A percentile compares a stretch with the other conserved stretches of the same genome.
Evolutionary conservation across 2,888 invertebrate genomes (phyloP).

Genomic region (Ochlodes sylvanus): DNA sequence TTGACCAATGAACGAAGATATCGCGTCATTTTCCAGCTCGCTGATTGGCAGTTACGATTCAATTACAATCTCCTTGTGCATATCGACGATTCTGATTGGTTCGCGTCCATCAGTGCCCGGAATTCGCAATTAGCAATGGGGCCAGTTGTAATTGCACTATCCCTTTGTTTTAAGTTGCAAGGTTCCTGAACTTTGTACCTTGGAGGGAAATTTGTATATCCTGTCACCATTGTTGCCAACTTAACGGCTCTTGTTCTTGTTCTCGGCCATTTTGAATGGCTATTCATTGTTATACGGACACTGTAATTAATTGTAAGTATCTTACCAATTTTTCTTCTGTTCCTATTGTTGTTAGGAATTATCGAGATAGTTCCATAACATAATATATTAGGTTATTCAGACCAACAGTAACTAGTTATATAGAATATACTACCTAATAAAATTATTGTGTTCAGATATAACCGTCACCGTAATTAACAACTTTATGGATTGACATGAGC

Average conservation of each 20-base stretch:
- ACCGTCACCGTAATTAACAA: no score
- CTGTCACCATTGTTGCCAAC: conserved; percentile 12
- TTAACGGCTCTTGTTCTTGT: conserved; percentile 4
- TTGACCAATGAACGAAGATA: conserved; percentile 29
- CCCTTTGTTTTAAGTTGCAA: conserved; percentile 33
- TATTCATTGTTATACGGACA: background rate
- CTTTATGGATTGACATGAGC: no score
- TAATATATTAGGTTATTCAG: no score
- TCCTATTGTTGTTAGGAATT: background rate
- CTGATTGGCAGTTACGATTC: conserved; percentile 39
- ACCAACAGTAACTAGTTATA: no score
- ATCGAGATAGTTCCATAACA: background rate
- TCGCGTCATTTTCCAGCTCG: conserved; percentile 37
- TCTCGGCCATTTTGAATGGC: background rate
- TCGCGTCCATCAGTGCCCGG: conserved; percentile 28
- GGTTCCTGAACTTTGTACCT: conserved; percentile 2
- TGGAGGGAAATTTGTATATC: conserved; percentile 17
- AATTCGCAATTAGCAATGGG: conserved; percentile 37
- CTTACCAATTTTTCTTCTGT: background rate
- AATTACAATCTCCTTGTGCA: conserved; percentile 38
- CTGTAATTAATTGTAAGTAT: conserved; percentile 6
- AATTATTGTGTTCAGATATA: no score
- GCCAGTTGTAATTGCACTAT: conserved; percentile 26
- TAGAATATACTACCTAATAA: no score
- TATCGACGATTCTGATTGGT: conserved; percentile 35